phyloP scores from a whole-genome alignment of 2,888 invertebrate species.

The Lamellibrachia columna region DNA sequence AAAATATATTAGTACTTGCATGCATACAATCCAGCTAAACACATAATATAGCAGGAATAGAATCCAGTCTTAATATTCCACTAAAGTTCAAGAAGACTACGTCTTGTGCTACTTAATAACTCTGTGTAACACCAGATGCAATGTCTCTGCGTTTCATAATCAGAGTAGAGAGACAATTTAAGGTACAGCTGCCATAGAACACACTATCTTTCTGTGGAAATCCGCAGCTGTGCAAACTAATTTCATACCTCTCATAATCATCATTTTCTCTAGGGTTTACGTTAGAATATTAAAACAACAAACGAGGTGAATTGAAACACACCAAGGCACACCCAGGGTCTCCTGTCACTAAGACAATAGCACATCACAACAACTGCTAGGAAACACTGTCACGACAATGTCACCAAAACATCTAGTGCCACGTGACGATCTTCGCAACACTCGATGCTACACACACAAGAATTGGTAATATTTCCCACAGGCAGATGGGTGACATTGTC shows the following conservation, averaged over 20 bases:
- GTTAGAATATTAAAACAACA: no score
- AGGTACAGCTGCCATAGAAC: neutral
- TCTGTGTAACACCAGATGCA: neutral
- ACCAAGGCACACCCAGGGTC: no score
- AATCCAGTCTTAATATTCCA: neutral
- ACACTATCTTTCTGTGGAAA: neutral
- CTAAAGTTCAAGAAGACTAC: neutral
- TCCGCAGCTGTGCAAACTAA: neutral
- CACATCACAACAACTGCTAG: no score
- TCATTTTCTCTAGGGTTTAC: no score
- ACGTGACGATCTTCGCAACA: neutral
- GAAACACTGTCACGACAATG: no score
- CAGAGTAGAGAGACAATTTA: neutral
- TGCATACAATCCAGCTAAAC: neutral
- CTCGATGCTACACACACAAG: neutral
- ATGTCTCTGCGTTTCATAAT: neutral
- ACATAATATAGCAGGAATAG: neutral
- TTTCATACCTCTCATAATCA: neutral
- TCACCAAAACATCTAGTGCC: no score
- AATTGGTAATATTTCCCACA: neutral
- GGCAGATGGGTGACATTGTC: neutral
- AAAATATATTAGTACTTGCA: neutral
- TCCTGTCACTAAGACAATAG: no score
- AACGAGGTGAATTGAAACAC: no score
- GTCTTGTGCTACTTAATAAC: neutral